These are phyloP conservation scores for Cebus imitator DNA, from an alignment of 2,113 vertebrate genomes.

Conservation along the genomic window DNA sequence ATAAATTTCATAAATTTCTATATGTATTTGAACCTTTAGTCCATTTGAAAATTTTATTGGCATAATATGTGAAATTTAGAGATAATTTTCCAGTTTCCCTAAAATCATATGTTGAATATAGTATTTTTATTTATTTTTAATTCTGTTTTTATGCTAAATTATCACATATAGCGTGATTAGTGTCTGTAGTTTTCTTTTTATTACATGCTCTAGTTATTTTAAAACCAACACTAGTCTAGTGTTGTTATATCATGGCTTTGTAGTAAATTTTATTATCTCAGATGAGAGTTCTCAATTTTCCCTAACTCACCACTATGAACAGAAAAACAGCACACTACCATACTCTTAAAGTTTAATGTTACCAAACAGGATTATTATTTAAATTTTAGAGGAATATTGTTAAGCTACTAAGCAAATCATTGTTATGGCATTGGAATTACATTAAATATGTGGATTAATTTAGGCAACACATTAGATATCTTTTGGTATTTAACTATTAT, in stretches of 20 bases:
- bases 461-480: not conserved
- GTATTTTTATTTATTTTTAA: not conserved
- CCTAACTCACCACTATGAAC: not conserved
- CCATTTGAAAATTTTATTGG: not conserved
- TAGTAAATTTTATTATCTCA: not conserved
- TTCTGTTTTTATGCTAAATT: not conserved
- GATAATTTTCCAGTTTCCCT: not conserved
- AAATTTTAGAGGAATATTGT: constrained; percentile 34
- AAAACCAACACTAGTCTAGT: not conserved
- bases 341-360: not conserved
- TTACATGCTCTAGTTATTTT: not conserved
- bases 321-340: not conserved
- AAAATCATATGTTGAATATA: not conserved
- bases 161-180: not conserved
- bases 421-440: not conserved
- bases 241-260: not conserved
- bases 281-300: not conserved
- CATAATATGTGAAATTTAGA: not conserved
- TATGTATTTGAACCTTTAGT: not conserved
- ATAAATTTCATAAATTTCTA: not conserved
- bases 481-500: not conserved
- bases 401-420: not conserved
- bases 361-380: not conserved
- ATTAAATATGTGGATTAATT: constrained; percentile 11
- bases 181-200: not conserved